Conservation (phyloP, 2,888 invertebrate species). For the Metalampra italica region DNA sequence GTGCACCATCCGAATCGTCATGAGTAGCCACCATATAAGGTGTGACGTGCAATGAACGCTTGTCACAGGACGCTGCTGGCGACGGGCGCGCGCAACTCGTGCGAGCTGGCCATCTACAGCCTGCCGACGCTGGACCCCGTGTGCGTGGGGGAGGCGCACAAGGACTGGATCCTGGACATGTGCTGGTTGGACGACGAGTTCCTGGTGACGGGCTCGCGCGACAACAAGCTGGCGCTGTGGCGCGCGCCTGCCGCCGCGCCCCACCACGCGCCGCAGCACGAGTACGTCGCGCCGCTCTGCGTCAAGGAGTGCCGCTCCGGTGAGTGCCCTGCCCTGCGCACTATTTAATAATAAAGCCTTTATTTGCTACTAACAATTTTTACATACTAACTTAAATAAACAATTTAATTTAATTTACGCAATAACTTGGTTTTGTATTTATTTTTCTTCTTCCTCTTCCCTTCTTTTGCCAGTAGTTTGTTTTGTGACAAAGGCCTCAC, state of each 20-base stretch:
- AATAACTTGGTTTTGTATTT: too few species aligned
- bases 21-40: too few species aligned
- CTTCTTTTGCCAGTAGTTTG: too few species aligned
- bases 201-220: slow-evolving; percentile 94
- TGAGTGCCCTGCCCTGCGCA: too few species aligned
- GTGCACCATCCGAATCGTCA: too few species aligned
- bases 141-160: slow-evolving; percentile 95
- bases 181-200: slow-evolving; percentile 98
- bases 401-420: too few species aligned
- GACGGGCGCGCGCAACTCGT: slow-evolving; percentile 94
- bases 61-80: slow-evolving; percentile 85
- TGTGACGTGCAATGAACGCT: too few species aligned
- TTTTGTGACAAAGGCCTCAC: too few species aligned
- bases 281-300: slow-evolving; percentile 82
- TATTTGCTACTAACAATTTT: too few species aligned
- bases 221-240: slow-evolving; percentile 95
- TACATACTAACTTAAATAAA: too few species aligned
- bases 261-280: slow-evolving; percentile 30
- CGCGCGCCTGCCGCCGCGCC: slow-evolving; percentile 78
- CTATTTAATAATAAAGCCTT: too few species aligned
- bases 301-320: slow-evolving; percentile 86
- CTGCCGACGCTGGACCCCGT: slow-evolving; percentile 97
- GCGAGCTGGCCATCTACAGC: slow-evolving; percentile 92
- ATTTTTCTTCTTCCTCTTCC: too few species aligned
- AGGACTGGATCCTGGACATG: slow-evolving; percentile 94